Conservation (phyloP, 2,113 vertebrate genomes). For the Sceloporus undulatus region DNA sequence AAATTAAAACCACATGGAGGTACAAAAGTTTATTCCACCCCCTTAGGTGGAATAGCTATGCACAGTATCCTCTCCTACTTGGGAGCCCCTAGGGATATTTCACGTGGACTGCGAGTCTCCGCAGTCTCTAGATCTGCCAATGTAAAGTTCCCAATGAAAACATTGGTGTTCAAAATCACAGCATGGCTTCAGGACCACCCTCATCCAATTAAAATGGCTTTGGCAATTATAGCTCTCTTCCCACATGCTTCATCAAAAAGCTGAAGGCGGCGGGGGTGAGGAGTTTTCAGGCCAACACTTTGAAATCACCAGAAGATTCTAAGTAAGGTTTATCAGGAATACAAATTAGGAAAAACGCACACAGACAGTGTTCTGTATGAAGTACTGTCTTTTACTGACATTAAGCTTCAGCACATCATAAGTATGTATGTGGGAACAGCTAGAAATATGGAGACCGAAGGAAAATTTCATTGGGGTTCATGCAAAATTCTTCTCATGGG, state of each 20-base stretch:
- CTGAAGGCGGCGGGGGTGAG: background rate
- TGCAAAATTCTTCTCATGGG: too few species aligned
- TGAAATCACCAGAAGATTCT: slow-evolving; percentile 30
- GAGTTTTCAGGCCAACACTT: slow-evolving; percentile 18
- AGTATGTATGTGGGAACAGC: background rate
- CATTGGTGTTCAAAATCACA: background rate
- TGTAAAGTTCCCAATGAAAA: slow-evolving; percentile 52
- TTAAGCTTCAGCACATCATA: background rate
- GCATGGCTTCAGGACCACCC: slow-evolving; percentile 42
- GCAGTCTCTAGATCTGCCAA: slow-evolving; percentile 18
- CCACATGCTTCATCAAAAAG: slow-evolving; percentile 32
- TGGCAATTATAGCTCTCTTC: slow-evolving; percentile 36
- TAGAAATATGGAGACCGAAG: background rate
- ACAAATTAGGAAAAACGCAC: slow-evolving; percentile 14
- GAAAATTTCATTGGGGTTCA: background rate
- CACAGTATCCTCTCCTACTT: slow-evolving; percentile 34
- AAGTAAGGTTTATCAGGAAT: slow-evolving; percentile 29
- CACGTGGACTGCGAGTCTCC: rapidly evolving
- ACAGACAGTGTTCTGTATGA: background rate
- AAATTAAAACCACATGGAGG: slow-evolving; percentile 70
- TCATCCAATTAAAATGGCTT: slow-evolving; percentile 58
- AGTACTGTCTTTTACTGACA: slow-evolving; percentile 22
- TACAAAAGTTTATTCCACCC: slow-evolving; percentile 53
- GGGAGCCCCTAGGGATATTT: slow-evolving; percentile 28
- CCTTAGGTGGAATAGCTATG: slow-evolving; percentile 59